Evolutionary conservation across 2,797 vertebrate species (phyloP).

Genomic region (Podarcis siculus): DNA sequence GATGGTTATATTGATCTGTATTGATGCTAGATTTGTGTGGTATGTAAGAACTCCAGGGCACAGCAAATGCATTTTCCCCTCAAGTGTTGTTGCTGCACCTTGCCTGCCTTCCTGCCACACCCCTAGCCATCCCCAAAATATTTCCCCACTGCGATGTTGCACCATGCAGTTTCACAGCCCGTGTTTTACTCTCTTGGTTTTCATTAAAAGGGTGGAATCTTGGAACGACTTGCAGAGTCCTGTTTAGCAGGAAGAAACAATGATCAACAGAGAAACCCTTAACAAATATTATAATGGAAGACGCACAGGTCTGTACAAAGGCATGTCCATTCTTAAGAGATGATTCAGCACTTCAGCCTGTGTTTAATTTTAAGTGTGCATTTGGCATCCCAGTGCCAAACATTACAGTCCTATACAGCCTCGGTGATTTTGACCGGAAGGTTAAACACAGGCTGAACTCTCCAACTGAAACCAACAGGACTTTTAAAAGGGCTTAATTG

Average conservation of each 20-base stretch:
- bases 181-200: conserved; percentile 46
- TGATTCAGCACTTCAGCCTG: not conserved
- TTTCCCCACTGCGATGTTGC: conserved; percentile 44
- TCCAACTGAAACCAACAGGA: not conserved
- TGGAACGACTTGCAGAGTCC: not conserved
- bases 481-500: not conserved
- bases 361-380: not conserved
- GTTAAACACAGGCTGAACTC: not conserved
- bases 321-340: not conserved
- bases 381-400: not conserved
- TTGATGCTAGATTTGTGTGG: conserved; percentile 15
- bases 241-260: not conserved
- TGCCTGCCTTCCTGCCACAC: fast-evolving
- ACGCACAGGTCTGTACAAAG: not conserved
- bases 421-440: not conserved
- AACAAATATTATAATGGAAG: not conserved
- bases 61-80: not conserved
- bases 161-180: conserved; percentile 26
- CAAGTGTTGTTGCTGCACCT: not conserved
- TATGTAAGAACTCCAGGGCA: conserved; percentile 21
- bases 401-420: not conserved
- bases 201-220: conserved; percentile 44
- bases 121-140: not conserved
- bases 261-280: not conserved
- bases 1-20: not conserved